These are phyloP conservation scores for Ephydatia muelleri DNA, from an alignment of 37 sponge, comb jelly and placozoan species.

Conservation along the genomic window DNA sequence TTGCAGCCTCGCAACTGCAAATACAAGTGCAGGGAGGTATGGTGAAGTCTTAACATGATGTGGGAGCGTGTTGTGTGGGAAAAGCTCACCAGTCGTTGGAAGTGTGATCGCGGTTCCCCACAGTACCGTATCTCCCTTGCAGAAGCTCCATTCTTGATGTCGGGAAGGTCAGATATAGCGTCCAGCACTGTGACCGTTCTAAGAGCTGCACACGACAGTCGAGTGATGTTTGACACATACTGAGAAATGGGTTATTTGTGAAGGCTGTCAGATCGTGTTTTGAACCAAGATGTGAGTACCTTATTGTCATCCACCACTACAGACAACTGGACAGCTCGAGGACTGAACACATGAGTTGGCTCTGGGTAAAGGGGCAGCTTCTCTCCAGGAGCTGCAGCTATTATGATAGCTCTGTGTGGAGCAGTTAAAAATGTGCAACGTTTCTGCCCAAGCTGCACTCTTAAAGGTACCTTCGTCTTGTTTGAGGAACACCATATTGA, in stretches of 20 bases:
- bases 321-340: constrained; percentile 67
- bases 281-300: constrained; percentile 10
- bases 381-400: constrained; percentile 95
- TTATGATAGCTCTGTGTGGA: constrained; percentile 69
- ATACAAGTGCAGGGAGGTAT: neutral
- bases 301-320: constrained; percentile 74
- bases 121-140: constrained; percentile 71
- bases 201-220: constrained; percentile 64
- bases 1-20: constrained; percentile 65
- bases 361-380: constrained; percentile 82
- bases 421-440: neutral
- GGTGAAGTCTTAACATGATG: neutral
- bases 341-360: constrained; percentile 88
- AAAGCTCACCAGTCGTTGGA: constrained; percentile 79
- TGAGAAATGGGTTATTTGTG: constrained; percentile 22
- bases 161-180: constrained; percentile 93
- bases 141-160: constrained; percentile 84
- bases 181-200: constrained; percentile 89
- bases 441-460: neutral
- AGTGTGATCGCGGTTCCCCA: constrained; percentile 81
- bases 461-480: constrained; percentile 69
- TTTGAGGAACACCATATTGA: constrained; percentile 92
- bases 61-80: neutral
- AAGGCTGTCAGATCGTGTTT: neutral
- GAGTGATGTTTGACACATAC: constrained; percentile 64